A percentile compares a stretch with the other conserved stretches of the same genome.
Evolutionary conservation across 2,797 vertebrate species (phyloP).

Genomic region (Paedocypris micromegethes): DNA sequence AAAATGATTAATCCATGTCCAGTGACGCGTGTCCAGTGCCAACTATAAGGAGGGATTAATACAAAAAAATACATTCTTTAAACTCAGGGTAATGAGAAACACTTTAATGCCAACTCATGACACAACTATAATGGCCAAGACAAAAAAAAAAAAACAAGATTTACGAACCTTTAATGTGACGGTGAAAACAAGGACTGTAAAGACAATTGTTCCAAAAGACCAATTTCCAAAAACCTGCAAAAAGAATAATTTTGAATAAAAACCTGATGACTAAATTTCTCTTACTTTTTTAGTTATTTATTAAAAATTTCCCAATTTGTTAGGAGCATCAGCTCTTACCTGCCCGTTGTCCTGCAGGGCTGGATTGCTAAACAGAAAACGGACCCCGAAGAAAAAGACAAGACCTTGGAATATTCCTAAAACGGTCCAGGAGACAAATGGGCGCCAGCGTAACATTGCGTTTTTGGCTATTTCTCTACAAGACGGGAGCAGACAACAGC

Average conservation of each 20-base stretch:
- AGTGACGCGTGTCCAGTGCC: constrained; percentile 92
- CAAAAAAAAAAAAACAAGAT: neutral
- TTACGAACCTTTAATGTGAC: constrained; percentile 89
- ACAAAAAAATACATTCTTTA: neutral
- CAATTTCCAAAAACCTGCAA: constrained; percentile 92
- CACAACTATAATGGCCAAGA: neutral
- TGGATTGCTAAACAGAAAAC: constrained; percentile 82
- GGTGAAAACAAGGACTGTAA: constrained; percentile 95
- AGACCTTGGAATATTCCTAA: constrained; percentile 88
- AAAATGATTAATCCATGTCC: constrained; percentile 99
- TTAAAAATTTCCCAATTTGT: constrained; percentile 6
- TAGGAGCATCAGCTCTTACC: constrained; percentile 63
- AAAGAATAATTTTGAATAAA: constrained; percentile 22
- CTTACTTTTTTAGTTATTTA: too few relatives aligned
- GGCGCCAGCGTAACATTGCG: constrained; percentile 85
- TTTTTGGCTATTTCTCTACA: constrained; percentile 88
- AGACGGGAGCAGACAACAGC: neutral
- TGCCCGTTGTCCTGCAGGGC: constrained; percentile 89
- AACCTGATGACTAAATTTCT: neutral
- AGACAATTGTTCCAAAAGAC: constrained; percentile 94
- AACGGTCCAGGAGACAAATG: constrained; percentile 91
- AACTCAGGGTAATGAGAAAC: too few relatives aligned
- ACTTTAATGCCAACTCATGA: neutral
- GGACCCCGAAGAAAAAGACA: constrained; percentile 92
- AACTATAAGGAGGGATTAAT: constrained; percentile 64